Conservation (phyloP, 2,888 invertebrate genomes). For the Epistrophe grossulariae region DNA sequence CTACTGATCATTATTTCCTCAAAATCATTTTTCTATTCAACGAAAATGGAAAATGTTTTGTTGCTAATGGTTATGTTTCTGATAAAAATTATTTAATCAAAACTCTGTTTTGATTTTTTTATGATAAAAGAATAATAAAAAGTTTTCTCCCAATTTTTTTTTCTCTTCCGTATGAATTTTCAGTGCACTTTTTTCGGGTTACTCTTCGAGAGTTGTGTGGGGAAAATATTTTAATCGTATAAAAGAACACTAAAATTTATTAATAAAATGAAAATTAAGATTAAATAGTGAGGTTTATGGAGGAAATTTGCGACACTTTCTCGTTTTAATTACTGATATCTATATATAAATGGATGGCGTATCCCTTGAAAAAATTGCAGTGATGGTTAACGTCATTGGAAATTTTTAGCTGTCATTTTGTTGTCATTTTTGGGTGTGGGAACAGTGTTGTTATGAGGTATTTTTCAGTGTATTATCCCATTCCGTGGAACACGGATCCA, state of each 20-base stretch:
- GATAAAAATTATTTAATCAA: constrained; percentile 39
- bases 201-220: constrained; percentile 36
- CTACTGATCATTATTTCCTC: constrained; percentile 50
- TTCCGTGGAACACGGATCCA: no score
- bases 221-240: constrained; percentile 23
- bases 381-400: constrained; percentile 43
- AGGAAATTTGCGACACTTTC: constrained; percentile 73
- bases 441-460: constrained; percentile 21
- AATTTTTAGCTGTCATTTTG: constrained; percentile 31
- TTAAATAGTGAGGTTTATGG: constrained; percentile 47
- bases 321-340: constrained; percentile 53
- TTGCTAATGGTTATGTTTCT: constrained; percentile 32
- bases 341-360: constrained; percentile 46
- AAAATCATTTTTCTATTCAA: constrained; percentile 60
- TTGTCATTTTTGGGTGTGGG: constrained; percentile 30
- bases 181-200: constrained; percentile 63
- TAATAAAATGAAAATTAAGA: constrained; percentile 16
- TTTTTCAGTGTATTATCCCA: no score
- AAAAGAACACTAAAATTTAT: constrained; percentile 44
- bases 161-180: constrained; percentile 50
- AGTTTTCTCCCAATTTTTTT: constrained; percentile 50
- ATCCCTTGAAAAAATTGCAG: constrained; percentile 44
- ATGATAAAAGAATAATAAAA: constrained; percentile 36
- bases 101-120: constrained; percentile 37
- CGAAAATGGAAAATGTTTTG: constrained; percentile 44